Base-by-base conservation (phyloP, 2,888 invertebrate genomes). In the Amphipyra berbera region DNA sequence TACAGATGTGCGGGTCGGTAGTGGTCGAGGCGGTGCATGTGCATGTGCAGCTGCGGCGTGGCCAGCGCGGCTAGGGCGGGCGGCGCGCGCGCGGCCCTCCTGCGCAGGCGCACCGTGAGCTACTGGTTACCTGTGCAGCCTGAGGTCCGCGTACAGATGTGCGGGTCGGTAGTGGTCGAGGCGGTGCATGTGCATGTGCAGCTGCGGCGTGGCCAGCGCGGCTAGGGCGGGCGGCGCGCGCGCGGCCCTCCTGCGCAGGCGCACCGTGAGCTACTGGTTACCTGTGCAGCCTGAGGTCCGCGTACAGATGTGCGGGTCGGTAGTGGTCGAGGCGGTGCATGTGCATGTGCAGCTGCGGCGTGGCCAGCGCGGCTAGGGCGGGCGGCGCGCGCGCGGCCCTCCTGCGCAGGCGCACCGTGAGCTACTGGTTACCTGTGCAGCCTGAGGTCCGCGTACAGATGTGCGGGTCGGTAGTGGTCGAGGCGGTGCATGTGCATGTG, bases 1-100 rank as follows among this genome's bases (percentile, higher is more conserved):
- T 41, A 41, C 14, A 41, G 41, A 14, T 41, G 41, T 14, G 41
- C 14, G 14, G 41, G 41, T 13, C 41, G 41, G 41, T 41, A 41
- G 41, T 41, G 41, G 41, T 41, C 14, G 14, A 41, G 41, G 41
- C 40, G 40, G 13, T 13, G 40, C 40, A 13, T 13, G 40, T 14
- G 41, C 8, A 6, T 6, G 41, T 14, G 41, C 41, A 14, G 14
- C 14, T 41, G 41, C 41, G 41, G 41, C 41, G 41, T 41, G 41
- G 41, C 14, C 3, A 41, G 41, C 41, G 41, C 7, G 41, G 14
- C 7, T 2, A n/a, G n/a, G n/a, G n/a, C n/a, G n/a, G n/a, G n/a
- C n/a, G n/a, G n/a, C n/a, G n/a, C n/a, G n/a, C n/a, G n/a, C n/a
- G n/a, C n/a, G n/a, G n/a, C n/a, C n/a, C n/a, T n/a, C n/a, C n/a